These are phyloP conservation scores for Willowsia nigromaculata DNA, from an alignment of 2,888 invertebrate genomes.

Conservation along the genomic window DNA sequence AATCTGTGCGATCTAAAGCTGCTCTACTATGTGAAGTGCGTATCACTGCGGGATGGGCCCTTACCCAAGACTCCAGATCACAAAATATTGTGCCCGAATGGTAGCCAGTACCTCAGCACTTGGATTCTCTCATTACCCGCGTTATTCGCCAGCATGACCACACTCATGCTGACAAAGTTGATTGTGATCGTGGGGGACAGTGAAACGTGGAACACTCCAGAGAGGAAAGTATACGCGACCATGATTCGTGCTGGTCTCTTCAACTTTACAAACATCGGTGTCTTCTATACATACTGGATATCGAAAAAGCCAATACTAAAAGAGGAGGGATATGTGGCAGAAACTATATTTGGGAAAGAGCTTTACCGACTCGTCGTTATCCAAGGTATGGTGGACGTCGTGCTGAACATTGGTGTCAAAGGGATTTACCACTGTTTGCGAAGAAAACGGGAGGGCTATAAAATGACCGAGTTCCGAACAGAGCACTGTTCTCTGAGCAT, in stretches of 20 bases:
- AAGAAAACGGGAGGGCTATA: not conserved
- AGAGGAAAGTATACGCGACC: slow-evolving; percentile 23
- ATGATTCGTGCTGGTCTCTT: slow-evolving; percentile 53
- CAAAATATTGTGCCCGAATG: not conserved
- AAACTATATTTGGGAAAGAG: slow-evolving; percentile 44
- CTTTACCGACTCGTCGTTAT: slow-evolving; percentile 52
- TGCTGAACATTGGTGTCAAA: slow-evolving; percentile 28
- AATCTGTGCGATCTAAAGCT: slow-evolving; percentile 29
- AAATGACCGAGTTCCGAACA: slow-evolving; percentile 13
- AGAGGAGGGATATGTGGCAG: slow-evolving; percentile 26
- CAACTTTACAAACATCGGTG: slow-evolving; percentile 41
- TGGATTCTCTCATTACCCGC: slow-evolving; percentile 48
- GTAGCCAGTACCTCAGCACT: not conserved
- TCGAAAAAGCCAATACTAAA: not conserved
- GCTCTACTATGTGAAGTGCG: slow-evolving; percentile 45
- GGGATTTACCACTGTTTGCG: slow-evolving; percentile 5
- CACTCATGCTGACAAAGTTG: not conserved
- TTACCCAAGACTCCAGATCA: not conserved
- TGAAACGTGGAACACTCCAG: slow-evolving; percentile 20
- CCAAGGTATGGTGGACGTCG: slow-evolving; percentile 33
- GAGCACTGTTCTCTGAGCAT: slow-evolving; percentile 35
- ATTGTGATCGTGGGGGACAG: slow-evolving; percentile 37
- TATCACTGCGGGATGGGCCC: slow-evolving; percentile 4
- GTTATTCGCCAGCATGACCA: slow-evolving; percentile 53
- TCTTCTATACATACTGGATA: slow-evolving; percentile 58